A percentile compares a stretch with the other conserved stretches of the same genome.
Evolutionary conservation across 2,797 vertebrate species (phyloP).

Genomic region (Etheostoma nigrum): DNA sequence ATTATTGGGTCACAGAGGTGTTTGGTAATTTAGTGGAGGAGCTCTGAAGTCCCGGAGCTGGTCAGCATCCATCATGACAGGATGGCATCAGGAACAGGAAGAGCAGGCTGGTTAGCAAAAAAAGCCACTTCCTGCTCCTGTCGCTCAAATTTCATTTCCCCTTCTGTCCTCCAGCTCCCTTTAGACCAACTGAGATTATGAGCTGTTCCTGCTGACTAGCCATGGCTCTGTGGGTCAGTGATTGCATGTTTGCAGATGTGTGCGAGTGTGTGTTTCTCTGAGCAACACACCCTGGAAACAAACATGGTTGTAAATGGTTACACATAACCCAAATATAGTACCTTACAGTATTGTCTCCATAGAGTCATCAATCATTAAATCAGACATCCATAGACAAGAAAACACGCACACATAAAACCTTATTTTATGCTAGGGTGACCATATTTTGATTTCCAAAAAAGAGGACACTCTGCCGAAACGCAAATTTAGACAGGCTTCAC

Average conservation of each 20-base stretch:
- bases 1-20: slow-evolving; percentile 39
- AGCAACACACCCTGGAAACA: slow-evolving; percentile 24
- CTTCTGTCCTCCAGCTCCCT: slow-evolving; percentile 29
- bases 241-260: slow-evolving; percentile 35
- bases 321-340: slow-evolving; percentile 3
- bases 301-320: not conserved
- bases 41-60: slow-evolving; percentile 32
- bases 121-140: slow-evolving; percentile 15
- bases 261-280: slow-evolving; percentile 1
- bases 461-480: too few relatives aligned
- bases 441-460: too few relatives aligned
- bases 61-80: slow-evolving; percentile 42
- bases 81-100: slow-evolving; percentile 20
- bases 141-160: not conserved
- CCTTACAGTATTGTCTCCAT: not conserved
- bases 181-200: slow-evolving; percentile 24
- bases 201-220: slow-evolving; percentile 39
- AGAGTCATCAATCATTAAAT: slow-evolving; percentile 3
- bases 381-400: not conserved
- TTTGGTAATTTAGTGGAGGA: slow-evolving; percentile 46
- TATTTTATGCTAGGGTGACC: not conserved
- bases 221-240: not conserved
- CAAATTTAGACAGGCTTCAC: too few relatives aligned
- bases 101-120: slow-evolving; percentile 18
- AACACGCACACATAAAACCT: not conserved